Percentiles rank a stretch among this genome's conserved stretches.
phyloP scores from a whole-genome alignment of 2,113 vertebrate genomes.

The Chaenogobius annularis region DNA sequence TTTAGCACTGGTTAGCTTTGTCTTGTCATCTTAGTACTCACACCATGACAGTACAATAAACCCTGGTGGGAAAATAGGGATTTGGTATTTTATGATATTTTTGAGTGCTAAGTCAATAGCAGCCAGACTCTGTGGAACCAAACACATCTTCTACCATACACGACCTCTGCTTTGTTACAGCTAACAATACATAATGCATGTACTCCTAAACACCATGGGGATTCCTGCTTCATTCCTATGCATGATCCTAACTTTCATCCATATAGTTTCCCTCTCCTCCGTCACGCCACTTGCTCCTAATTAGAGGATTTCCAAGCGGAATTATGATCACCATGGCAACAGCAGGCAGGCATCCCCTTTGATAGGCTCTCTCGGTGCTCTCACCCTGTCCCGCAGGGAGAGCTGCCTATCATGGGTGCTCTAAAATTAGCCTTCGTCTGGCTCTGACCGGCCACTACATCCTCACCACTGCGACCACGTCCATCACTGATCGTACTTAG shows the following conservation, averaged over 20 bases:
- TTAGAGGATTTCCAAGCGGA: conserved; percentile 67
- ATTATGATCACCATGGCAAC: conserved; percentile 76
- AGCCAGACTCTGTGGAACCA: background rate
- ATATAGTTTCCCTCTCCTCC: conserved; percentile 8
- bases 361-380: conserved; percentile 37
- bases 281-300: conserved; percentile 48
- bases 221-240: conserved; percentile 24
- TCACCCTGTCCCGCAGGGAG: conserved; percentile 65
- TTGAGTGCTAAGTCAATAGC: conserved; percentile 2
- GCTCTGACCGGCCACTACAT: conserved; percentile 31
- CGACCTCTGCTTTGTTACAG: background rate
- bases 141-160: background rate
- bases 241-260: conserved; percentile 31
- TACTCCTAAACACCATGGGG: background rate
- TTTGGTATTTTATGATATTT: conserved; percentile 2
- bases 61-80: background rate
- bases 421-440: conserved; percentile 71
- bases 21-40: background rate
- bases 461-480: conserved; percentile 20
- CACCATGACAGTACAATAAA: background rate
- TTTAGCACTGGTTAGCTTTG: background rate
- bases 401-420: conserved; percentile 56
- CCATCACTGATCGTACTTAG: background rate
- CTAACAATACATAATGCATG: background rate
- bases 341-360: conserved; percentile 70